These are phyloP conservation scores for Sciurus niger DNA, from an alignment of 2,113 vertebrate species.

Conservation along the genomic window DNA sequence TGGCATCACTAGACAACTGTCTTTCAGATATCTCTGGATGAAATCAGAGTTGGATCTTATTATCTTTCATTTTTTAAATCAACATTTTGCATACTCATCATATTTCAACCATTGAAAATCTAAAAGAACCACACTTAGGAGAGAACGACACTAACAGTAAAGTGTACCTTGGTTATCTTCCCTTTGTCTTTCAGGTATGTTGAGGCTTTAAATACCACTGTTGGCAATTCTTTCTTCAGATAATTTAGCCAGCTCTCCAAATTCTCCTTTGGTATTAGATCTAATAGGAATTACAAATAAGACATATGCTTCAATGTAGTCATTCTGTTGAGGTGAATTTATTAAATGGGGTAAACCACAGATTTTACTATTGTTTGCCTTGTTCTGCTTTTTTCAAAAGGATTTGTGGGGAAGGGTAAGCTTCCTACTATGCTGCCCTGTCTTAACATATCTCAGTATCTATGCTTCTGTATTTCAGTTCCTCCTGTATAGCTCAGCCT, in stretches of 20 bases:
- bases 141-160: neutral
- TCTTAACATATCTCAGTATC: neutral
- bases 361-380: neutral
- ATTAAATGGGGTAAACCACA: neutral
- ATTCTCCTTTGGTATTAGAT: slow-evolving; percentile 95
- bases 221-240: slow-evolving; percentile 94
- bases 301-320: neutral
- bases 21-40: slow-evolving; percentile 61
- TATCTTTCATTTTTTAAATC: slow-evolving; percentile 80
- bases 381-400: neutral
- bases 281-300: slow-evolving; percentile 84
- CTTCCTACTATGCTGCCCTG: neutral
- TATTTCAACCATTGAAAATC: slow-evolving; percentile 57
- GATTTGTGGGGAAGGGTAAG: neutral
- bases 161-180: slow-evolving; percentile 86
- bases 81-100: slow-evolving; percentile 69
- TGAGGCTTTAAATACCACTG: slow-evolving; percentile 94
- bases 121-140: neutral
- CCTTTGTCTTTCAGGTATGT: slow-evolving; percentile 88
- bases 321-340: neutral
- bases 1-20: neutral
- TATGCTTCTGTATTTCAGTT: neutral
- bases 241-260: slow-evolving; percentile 92
- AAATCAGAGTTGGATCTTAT: slow-evolving; percentile 86
- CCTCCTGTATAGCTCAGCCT: neutral